Conservation (phyloP, 2,797 vertebrate genomes). For the Argya squamiceps region DNA sequence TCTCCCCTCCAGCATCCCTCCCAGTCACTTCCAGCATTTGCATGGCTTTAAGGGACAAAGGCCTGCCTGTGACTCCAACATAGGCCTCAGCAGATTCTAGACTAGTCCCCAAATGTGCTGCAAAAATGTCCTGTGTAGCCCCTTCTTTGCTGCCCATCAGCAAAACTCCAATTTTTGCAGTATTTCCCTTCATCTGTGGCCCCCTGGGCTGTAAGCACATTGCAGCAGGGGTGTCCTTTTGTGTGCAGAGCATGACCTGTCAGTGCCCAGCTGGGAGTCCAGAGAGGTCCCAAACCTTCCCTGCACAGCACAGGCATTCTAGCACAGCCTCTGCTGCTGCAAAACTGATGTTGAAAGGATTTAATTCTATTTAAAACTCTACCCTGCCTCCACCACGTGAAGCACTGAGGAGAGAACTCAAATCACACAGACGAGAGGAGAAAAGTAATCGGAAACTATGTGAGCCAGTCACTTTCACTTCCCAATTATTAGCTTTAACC, state of each 20-base stretch:
- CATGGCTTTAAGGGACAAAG: neutral
- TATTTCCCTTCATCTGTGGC: neutral
- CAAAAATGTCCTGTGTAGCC: neutral
- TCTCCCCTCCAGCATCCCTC: neutral
- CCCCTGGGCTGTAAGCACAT: neutral
- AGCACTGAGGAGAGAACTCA: neutral
- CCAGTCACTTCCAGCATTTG: rapidly evolving
- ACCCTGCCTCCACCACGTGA: neutral
- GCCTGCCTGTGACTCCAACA: rapidly evolving
- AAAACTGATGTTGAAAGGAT: conserved; percentile 3
- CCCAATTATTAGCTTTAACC: neutral
- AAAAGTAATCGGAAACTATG: neutral
- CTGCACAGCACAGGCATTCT: neutral
- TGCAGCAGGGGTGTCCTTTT: neutral
- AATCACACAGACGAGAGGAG: neutral
- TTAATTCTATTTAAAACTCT: conserved; percentile 54
- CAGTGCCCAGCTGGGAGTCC: rapidly evolving
- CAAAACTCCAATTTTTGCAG: neutral
- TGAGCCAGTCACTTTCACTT: neutral
- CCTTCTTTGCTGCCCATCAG: neutral
- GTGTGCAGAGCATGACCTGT: neutral
- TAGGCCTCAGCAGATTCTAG: neutral
- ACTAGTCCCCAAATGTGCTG: neutral
- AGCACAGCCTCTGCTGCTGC: neutral
- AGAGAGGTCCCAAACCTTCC: neutral